Base-by-base conservation (phyloP, 1,140 invertebrate species). In the Drosophila tani region DNA sequence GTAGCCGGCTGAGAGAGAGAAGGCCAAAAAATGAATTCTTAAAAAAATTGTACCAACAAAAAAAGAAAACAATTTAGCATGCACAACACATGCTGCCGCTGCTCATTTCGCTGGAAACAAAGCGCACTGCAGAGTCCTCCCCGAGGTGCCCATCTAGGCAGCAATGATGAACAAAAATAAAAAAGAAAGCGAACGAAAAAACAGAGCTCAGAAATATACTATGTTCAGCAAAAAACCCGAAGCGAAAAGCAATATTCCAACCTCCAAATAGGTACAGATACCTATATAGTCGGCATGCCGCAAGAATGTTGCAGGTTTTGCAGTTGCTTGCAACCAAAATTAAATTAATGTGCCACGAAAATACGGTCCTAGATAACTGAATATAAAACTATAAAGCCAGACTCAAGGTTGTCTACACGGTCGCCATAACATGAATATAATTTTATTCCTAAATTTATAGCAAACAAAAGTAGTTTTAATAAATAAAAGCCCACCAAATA, bases 41-140 rank as follows among this genome's bases (percentile, higher is more conserved):
- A 74, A 69, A 59, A 77, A 60, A 67, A 78, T 19, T 19, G 29
- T 47, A 57, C 15, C 49, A 46, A 53, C 63, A 71, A 50, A 57
- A 68, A 56, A 35, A 35, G 15, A 66, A 79, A 81, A 82, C 75
- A 79, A 69, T 83, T 75, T 57, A 65, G 56, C 66, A 84, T 76
- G 78, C 82, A 77, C 83, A 86, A 88, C 83, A 86, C 83, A 86
- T 86, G 83, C 83, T 59, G 69, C 29, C 45, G 45, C 51, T 83
- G 84, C 80, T 88, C 71, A 86, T 88, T 86, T 79, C 65, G 64
- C 35, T 86, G 80, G 84, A 88, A 82, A 83, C 64, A 78, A 77
- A 78, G 64, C 69, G 63, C 75, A 62, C 43, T 68, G 47, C 55
- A 38, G 73, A 47, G 32, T 29, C 49, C 57, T 70, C 67, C 63